These are phyloP conservation scores for Caracal caracal DNA, from an alignment of 2,113 vertebrate species.

Conservation along the genomic window DNA sequence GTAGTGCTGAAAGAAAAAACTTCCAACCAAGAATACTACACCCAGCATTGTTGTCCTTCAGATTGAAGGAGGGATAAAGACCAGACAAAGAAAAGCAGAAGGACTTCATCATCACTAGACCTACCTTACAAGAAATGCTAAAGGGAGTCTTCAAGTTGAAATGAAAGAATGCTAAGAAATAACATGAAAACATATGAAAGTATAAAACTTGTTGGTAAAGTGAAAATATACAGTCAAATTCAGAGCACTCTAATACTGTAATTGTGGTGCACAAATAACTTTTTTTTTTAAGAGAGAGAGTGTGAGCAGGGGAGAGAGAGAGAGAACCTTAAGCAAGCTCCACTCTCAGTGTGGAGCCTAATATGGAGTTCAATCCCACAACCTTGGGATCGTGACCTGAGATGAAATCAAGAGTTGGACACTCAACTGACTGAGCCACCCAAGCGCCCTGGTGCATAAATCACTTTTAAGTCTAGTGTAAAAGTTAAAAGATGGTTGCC, in stretches of 20 bases:
- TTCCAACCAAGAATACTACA: not conserved
- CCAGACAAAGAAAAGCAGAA: not conserved
- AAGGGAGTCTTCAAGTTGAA: not conserved
- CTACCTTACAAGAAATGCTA: not conserved
- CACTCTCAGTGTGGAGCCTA: no score
- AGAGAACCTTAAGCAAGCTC: no score
- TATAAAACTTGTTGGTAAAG: not conserved
- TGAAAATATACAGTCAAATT: not conserved
- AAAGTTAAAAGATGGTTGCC: not conserved
- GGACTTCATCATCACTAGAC: not conserved
- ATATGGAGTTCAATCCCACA: no score
- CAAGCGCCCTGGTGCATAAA: not conserved
- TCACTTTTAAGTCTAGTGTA: not conserved
- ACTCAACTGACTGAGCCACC: no score
- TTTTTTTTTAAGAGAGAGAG: no score
- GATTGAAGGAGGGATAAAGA: not conserved
- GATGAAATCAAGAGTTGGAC: no score
- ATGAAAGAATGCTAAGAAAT: not conserved
- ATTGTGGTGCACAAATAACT: not conserved
- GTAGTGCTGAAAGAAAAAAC: not conserved
- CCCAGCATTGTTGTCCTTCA: not conserved
- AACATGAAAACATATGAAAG: not conserved
- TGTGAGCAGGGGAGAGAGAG: no score
- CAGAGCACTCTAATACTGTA: not conserved
- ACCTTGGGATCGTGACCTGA: no score